These are phyloP conservation scores for Takifugu flavidus DNA, from an alignment of 2,113 vertebrate genomes.

Conservation along the genomic window DNA sequence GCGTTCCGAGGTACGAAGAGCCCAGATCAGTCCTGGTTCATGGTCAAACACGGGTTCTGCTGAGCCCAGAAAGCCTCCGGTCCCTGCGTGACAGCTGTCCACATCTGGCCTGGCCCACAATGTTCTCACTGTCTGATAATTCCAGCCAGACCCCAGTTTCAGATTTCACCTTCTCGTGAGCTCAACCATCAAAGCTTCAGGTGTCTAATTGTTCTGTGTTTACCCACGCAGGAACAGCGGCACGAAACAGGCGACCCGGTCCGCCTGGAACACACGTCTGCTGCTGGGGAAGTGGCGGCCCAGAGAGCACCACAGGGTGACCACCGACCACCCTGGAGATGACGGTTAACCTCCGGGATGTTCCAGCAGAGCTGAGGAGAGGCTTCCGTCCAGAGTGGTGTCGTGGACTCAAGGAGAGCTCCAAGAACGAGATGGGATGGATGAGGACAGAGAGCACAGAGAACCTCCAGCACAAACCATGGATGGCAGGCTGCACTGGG, in stretches of 20 bases:
- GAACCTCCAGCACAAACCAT: too few relatives aligned
- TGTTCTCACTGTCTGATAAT: too few relatives aligned
- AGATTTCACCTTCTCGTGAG: constrained; percentile 3
- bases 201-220: constrained; percentile 9
- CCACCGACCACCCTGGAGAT: constrained; percentile 31
- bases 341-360: not conserved
- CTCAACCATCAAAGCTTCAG: not conserved
- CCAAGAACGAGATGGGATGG: too few relatives aligned
- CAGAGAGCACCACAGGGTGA: constrained; percentile 30
- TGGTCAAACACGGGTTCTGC: too few relatives aligned
- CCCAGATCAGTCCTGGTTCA: not conserved
- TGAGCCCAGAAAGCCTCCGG: too few relatives aligned
- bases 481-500: too few relatives aligned
- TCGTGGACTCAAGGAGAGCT: too few relatives aligned
- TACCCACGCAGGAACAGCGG: constrained; percentile 37
- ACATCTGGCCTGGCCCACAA: too few relatives aligned
- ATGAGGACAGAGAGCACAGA: too few relatives aligned
- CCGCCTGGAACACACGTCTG: constrained; percentile 20
- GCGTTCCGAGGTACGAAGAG: constrained; percentile 57
- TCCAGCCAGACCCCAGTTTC: not conserved
- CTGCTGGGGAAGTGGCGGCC: constrained; percentile 58
- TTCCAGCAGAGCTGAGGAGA: not conserved
- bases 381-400: too few relatives aligned
- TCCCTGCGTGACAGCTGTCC: too few relatives aligned
- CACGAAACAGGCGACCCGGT: not conserved